A percentile compares a stretch with the other conserved stretches of the same genome.
These are phyloP conservation scores for Octopus bimaculoides DNA, from an alignment of 1,140 invertebrate species.

Conservation along the genomic window DNA sequence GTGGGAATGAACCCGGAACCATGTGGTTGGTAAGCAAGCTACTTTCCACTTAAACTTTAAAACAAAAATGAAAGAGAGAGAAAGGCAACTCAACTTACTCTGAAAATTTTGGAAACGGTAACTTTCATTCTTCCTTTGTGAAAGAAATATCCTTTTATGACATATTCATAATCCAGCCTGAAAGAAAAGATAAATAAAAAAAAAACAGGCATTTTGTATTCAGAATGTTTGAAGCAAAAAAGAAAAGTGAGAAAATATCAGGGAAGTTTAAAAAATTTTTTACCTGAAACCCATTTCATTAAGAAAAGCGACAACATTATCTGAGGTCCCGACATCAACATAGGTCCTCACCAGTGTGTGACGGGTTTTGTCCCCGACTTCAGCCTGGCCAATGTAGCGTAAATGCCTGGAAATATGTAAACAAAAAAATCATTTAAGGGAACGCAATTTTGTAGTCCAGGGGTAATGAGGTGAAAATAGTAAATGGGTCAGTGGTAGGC, in stretches of 20 bases:
- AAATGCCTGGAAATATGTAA: slow-evolving; percentile 69
- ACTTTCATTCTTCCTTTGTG: slow-evolving; percentile 96
- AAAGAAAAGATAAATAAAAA: slow-evolving; percentile 21
- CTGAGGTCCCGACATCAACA: slow-evolving; percentile 86
- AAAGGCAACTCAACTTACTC: slow-evolving; percentile 55
- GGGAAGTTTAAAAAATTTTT: not conserved
- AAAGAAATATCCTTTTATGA: slow-evolving; percentile 91
- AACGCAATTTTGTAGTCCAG: too few relatives aligned
- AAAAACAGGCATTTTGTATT: not conserved
- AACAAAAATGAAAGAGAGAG: too few relatives aligned
- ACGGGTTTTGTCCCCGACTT: slow-evolving; percentile 81
- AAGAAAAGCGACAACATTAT: slow-evolving; percentile 86
- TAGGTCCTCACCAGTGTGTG: slow-evolving; percentile 87
- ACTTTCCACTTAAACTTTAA: too few relatives aligned
- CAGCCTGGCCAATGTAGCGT: slow-evolving; percentile 85
- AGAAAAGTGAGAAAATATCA: not conserved
- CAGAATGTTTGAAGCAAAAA: not conserved
- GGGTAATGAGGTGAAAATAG: too few relatives aligned
- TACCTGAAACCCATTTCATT: slow-evolving; percentile 77
- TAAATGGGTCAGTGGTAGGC: too few relatives aligned
- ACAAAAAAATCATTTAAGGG: not conserved
- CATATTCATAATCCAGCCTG: slow-evolving; percentile 84
- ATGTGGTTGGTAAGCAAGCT: too few relatives aligned
- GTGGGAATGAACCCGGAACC: too few relatives aligned
- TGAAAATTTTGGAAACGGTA: slow-evolving; percentile 91